These are phyloP conservation scores for Ramazzottius varieornatus DNA, from an alignment of 2,888 invertebrate species.

Conservation along the genomic window DNA sequence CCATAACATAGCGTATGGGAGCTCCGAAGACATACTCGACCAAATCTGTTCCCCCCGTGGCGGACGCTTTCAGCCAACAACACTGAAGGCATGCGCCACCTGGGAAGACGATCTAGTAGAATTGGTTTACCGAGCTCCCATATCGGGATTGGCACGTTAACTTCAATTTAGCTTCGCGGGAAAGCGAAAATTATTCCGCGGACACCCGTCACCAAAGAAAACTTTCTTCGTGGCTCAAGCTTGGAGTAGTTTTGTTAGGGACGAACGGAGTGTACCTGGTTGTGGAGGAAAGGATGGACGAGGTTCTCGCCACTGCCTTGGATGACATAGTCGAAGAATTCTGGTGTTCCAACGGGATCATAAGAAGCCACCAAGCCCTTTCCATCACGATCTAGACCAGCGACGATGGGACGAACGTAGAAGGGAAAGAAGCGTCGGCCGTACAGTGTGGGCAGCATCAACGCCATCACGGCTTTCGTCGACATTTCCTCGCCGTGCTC, in stretches of 20 bases:
- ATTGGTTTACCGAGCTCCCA: too few relatives aligned
- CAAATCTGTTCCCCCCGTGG: too few relatives aligned
- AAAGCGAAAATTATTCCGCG: too few relatives aligned
- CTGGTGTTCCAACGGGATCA: conserved; percentile 29
- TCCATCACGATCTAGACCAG: background rate
- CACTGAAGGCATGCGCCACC: too few relatives aligned
- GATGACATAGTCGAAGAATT: conserved; percentile 23
- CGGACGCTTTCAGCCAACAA: background rate
- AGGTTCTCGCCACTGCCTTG: conserved; percentile 26
- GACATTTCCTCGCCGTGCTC: conserved; percentile 4
- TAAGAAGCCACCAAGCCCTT: conserved; percentile 27
- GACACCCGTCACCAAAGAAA: too few relatives aligned
- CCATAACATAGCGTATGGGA: too few relatives aligned
- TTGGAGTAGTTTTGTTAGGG: too few relatives aligned
- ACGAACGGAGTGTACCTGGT: conserved; percentile 20
- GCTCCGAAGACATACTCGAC: too few relatives aligned
- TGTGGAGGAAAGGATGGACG: conserved; percentile 28
- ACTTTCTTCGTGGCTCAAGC: too few relatives aligned
- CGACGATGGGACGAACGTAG: conserved; percentile 1
- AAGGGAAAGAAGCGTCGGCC: background rate
- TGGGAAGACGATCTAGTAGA: too few relatives aligned
- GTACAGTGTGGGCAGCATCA: background rate
- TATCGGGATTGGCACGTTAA: too few relatives aligned
- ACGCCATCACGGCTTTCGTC: conserved; percentile 1
- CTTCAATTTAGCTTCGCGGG: too few relatives aligned